Evolutionary conservation across 2,113 vertebrate species (phyloP).

Genomic region (Gasterosteus nipponicus): DNA sequence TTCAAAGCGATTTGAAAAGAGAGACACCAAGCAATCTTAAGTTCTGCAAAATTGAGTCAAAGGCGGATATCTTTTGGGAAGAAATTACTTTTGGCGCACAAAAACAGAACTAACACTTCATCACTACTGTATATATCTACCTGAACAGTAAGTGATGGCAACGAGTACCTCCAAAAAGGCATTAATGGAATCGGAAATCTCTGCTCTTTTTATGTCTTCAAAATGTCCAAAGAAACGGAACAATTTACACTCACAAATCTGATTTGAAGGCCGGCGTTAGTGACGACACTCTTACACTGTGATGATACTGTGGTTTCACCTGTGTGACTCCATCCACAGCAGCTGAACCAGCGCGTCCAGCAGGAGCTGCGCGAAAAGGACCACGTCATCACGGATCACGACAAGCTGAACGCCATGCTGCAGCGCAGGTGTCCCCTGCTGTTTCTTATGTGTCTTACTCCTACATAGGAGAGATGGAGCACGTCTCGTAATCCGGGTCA

Average conservation of each 20-base stretch:
- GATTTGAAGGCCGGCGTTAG: conserved; percentile 12
- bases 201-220: not conserved
- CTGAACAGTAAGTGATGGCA: conserved; percentile 3
- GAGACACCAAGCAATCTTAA: not conserved
- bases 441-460: not conserved
- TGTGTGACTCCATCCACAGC: conserved; percentile 75
- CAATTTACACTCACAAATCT: conserved; percentile 3
- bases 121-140: not conserved
- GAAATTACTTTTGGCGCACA: not conserved
- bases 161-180: not conserved
- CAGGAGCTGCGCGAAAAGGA: conserved; percentile 86
- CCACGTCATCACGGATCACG: conserved; percentile 82
- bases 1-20: conserved; percentile 1
- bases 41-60: not conserved
- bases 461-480: not conserved
- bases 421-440: conserved; percentile 83
- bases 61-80: not conserved
- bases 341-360: conserved; percentile 79
- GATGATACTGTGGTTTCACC: conserved; percentile 44
- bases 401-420: conserved; percentile 82
- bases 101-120: not conserved
- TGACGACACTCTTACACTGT: not conserved
- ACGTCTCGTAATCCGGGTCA: not conserved
- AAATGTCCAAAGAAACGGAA: conserved; percentile 13
- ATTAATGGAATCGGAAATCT: not conserved